These are phyloP conservation scores for Ditula angustiorana DNA, from an alignment of 2,888 invertebrate genomes.

Conservation along the genomic window DNA sequence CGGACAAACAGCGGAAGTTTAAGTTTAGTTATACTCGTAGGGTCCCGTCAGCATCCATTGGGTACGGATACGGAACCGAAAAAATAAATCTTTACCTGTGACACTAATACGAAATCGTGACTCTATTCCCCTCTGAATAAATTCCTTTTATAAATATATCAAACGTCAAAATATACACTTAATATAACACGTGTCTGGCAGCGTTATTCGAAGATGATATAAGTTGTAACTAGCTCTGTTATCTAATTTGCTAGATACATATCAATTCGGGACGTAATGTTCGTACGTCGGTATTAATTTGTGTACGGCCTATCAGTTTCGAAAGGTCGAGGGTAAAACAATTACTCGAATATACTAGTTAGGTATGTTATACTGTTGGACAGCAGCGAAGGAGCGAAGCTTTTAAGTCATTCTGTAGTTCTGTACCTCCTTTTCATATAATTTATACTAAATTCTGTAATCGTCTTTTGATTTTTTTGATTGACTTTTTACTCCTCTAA, in stretches of 20 bases:
- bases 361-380: background rate
- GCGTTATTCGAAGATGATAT: background rate
- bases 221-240: background rate
- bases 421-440: no score
- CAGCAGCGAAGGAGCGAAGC: background rate
- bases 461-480: no score
- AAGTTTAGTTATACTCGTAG: no score
- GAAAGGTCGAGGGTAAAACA: constrained; percentile 9
- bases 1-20: no score
- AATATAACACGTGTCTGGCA: background rate
- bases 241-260: constrained; percentile 7
- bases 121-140: background rate
- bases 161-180: background rate
- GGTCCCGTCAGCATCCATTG: no score
- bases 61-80: no score
- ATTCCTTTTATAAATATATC: background rate
- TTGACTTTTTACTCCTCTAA: no score
- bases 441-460: no score
- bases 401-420: no score
- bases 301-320: constrained; percentile 8
- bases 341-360: background rate
- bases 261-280: background rate
- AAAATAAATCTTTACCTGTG: no score
- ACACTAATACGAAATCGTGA: no score
- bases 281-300: constrained; percentile 9